Conservation (phyloP, 1,140 invertebrate genomes). For the Xylocopa sonorina region DNA sequence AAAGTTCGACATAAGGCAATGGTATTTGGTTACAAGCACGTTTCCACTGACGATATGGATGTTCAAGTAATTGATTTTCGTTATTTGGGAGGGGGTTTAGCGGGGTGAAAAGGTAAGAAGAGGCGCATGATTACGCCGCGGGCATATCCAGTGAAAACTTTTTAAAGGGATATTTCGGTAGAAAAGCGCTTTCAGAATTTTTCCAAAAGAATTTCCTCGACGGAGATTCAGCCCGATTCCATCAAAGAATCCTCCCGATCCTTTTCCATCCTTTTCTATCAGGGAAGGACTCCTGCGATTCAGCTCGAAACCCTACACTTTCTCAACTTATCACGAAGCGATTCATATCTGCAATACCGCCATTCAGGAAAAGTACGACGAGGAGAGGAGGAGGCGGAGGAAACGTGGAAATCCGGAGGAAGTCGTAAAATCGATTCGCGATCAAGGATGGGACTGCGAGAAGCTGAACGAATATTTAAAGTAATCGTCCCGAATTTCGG, state of each 20-base stretch:
- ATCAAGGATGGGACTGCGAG: constrained; percentile 94
- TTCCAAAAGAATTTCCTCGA: constrained; percentile 8
- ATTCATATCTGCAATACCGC: constrained; percentile 96
- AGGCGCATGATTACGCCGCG: neutral
- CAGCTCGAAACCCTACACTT: constrained; percentile 92
- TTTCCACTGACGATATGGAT: constrained; percentile 92
- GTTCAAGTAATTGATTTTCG: constrained; percentile 85
- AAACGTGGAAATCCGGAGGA: constrained; percentile 51
- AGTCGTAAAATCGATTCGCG: constrained; percentile 87
- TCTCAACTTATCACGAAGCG: constrained; percentile 92
- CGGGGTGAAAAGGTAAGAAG: neutral
- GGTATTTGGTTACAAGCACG: constrained; percentile 93
- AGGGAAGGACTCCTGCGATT: constrained; percentile 93
- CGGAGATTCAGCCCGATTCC: constrained; percentile 19
- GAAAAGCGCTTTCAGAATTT: constrained; percentile 3
- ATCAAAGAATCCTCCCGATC: constrained; percentile 37
- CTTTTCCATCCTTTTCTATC: constrained; percentile 49
- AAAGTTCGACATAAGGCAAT: constrained; percentile 96
- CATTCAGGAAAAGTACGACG: constrained; percentile 92
- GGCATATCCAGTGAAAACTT: neutral
- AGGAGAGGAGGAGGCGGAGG: constrained; percentile 73
- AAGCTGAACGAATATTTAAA: constrained; percentile 88
- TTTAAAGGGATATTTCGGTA: neutral
- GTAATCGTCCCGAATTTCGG: constrained; percentile 69
- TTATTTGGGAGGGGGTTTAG: too few relatives aligned